Evolutionary conservation across 2,797 vertebrate species (phyloP), one percentile per base, ranked within the genome.

Genomic region (Trematomus bernacchii): DNA sequence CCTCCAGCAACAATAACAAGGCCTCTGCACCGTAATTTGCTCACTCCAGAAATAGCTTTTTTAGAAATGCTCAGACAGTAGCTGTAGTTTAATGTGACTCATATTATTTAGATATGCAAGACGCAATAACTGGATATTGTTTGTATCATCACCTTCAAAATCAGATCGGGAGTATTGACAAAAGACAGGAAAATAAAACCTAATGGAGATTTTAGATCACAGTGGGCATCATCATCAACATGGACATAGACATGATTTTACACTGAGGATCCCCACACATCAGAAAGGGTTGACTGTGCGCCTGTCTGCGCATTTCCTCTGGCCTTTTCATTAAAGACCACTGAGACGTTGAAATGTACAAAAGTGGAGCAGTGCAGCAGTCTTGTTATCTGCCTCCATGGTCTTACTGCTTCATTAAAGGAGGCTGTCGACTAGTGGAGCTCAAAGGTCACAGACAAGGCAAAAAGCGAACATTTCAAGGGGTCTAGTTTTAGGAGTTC

Each of bases 1-100:
- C 80, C 84, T 66, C 27, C 65, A 81, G 77, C 68, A 86, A 78
- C 69, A 74, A 72, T 65, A 84, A 76, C 63, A 47, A 66, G 47
- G 15, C 61, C 59, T 77, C 83, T 71, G 46, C 57, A 58, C 71
- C 85, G 70, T 77, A 74, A 84, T 85, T 85, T 80, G 79, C 55
- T 76, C 57, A 70, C 79, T 72, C 75, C 63, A 85, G 57, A 69
- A 83, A 83, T 42, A 40, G 73, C 72, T 60, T 37, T 6, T 69
- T 74, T 67, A 47, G 10, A 80, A 66, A 78, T 67, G 53, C 57
- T 71, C 53, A 27, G 61, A 33, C 72, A 52, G 33, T 37, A 37
- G 33, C 33, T 37, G 33, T 37, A 37, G 33, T 37, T 37, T 37
- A 37, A 71, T 51, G 2, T 48, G 33, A 46, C 30, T 72, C 44